These are phyloP conservation scores for Trichonephila inaurata DNA, from an alignment of 1,140 invertebrate species.

Conservation along the genomic window DNA sequence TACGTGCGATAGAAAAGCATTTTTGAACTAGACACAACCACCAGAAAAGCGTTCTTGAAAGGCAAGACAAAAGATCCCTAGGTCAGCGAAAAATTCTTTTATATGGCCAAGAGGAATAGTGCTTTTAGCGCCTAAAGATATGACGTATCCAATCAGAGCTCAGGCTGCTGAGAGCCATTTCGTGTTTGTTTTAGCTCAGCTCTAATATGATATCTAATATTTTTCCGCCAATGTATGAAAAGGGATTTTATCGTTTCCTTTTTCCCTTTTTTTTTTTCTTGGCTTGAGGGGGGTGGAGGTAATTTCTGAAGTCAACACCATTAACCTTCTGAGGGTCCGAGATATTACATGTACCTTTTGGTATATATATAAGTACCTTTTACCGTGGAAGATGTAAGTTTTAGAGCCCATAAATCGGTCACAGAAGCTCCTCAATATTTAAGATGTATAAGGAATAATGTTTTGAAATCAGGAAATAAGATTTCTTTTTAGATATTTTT, in stretches of 20 bases:
- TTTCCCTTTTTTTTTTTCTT: neutral
- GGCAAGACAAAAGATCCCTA: constrained; percentile 1
- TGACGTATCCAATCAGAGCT: constrained; percentile 66
- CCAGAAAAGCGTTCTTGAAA: neutral
- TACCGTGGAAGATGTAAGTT: neutral
- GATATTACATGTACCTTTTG: constrained; percentile 18
- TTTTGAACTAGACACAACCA: neutral
- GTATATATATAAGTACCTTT: constrained; percentile 24
- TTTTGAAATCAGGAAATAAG: neutral
- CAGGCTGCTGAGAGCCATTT: constrained; percentile 58
- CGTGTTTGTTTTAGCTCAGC: constrained; percentile 67
- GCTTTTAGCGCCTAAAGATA: constrained; percentile 68
- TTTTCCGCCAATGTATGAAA: constrained; percentile 51
- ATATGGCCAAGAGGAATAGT: constrained; percentile 33
- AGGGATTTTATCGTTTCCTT: constrained; percentile 54
- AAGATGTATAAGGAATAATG: neutral
- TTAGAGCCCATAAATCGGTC: constrained; percentile 28
- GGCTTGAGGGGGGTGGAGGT: neutral
- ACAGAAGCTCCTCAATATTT: constrained; percentile 19
- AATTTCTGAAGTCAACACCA: constrained; percentile 55
- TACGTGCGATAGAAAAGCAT: neutral
- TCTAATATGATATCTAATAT: constrained; percentile 66
- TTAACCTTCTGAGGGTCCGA: constrained; percentile 55
- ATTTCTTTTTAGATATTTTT: neutral
- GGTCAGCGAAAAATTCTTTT: constrained; percentile 41